These are phyloP conservation scores for Antheraea yamamai DNA, from an alignment of 2,888 invertebrate genomes.

Conservation along the genomic window DNA sequence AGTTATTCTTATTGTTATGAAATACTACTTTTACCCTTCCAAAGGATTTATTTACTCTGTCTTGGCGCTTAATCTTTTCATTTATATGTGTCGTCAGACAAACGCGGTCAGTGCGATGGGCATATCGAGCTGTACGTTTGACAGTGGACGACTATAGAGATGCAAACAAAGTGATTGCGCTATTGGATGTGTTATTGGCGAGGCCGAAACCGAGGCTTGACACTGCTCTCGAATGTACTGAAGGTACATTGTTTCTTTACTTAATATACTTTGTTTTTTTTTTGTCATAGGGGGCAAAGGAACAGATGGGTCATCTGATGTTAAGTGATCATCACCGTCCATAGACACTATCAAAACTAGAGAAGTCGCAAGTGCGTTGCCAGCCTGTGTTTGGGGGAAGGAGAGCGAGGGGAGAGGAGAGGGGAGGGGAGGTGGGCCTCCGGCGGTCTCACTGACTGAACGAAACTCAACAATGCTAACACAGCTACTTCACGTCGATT, in stretches of 20 bases:
- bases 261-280: not conserved
- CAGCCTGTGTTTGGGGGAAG: too few relatives aligned
- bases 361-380: too few relatives aligned
- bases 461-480: too few relatives aligned
- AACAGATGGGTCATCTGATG: too few relatives aligned
- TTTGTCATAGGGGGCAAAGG: too few relatives aligned
- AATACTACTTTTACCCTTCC: not conserved
- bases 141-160: conserved; percentile 46
- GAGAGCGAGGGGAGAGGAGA: too few relatives aligned
- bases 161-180: conserved; percentile 54
- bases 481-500: too few relatives aligned
- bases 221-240: conserved; percentile 61
- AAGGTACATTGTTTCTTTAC: conserved; percentile 44
- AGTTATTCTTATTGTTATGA: too few relatives aligned
- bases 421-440: too few relatives aligned
- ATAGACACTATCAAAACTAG: too few relatives aligned
- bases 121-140: conserved; percentile 48
- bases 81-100: conserved; percentile 46
- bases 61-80: not conserved
- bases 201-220: conserved; percentile 46
- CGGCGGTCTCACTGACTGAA: too few relatives aligned
- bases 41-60: not conserved
- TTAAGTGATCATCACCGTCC: too few relatives aligned
- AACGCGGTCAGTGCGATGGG: conserved; percentile 69
- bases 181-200: conserved; percentile 59